Percentiles rank a stretch among this genome's conserved stretches.
Conservation (phyloP, 2,888 invertebrate genomes). For the Coenonympha arcania region DNA sequence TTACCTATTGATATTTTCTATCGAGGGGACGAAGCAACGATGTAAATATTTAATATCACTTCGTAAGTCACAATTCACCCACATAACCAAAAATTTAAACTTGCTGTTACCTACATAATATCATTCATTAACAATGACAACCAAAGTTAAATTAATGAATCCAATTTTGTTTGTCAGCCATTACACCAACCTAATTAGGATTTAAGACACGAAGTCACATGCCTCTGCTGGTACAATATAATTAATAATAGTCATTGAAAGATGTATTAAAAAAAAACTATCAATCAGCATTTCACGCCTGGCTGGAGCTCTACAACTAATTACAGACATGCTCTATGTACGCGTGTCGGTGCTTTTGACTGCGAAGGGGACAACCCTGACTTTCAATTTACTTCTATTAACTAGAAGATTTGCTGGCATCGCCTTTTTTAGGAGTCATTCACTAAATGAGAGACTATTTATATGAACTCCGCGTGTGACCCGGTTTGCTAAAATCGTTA, state of each 20-base stretch:
- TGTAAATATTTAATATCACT: no score
- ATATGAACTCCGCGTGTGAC: constrained; percentile 8
- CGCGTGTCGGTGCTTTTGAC: constrained; percentile 25
- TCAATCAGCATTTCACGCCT: constrained; percentile 24
- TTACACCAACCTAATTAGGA: no score
- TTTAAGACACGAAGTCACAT: not conserved
- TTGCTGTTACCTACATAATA: not conserved
- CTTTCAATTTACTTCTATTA: constrained; percentile 38
- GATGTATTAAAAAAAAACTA: constrained; percentile 15
- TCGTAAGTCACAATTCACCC: no score
- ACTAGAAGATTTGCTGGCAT: constrained; percentile 14
- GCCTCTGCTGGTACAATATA: not conserved
- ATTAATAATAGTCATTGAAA: not conserved
- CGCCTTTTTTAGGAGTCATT: constrained; percentile 14
- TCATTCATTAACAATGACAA: no score
- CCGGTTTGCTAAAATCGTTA: constrained; percentile 4
- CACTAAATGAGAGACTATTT: constrained; percentile 13
- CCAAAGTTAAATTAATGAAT: no score
- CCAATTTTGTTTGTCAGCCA: no score
- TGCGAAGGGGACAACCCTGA: constrained; percentile 34
- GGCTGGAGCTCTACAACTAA: constrained; percentile 26
- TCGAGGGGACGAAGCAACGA: no score
- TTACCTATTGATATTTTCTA: no score
- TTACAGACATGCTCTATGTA: constrained; percentile 28
- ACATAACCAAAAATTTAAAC: no score